Evolutionary conservation across 2,888 invertebrate species (phyloP), one percentile per base, ranked within the genome.

Genomic region (Ptychoptera albimana): DNA sequence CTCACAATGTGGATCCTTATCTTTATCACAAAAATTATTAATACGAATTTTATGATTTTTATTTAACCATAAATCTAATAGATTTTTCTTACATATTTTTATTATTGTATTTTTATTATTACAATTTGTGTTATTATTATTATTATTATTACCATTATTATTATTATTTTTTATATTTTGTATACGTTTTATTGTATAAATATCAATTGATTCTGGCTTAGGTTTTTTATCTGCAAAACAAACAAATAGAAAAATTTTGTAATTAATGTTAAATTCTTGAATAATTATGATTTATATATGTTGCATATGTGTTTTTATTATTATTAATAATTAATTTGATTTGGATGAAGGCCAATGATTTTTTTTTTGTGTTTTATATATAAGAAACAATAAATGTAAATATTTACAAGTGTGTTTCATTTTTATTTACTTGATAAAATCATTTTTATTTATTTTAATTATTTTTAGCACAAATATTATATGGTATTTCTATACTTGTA

Each of bases 1-100:
- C 54, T 79, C 79, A 51, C 60, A 69, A 62, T 80, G 77, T 35
- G 78, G 73, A 42, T 71, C 68, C 59, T 79, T 77, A 56, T 75
- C 75, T 57, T 78, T 79, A 62, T 82, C 82, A 53, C 74, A 74
- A 55, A 78, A 76, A 57, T 82, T 82, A 63, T 79, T 79, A 57
- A 82, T 82, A 53, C 79, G 70, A 57, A 82, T 71, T 55, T 73
- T 72, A 53, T 76, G 76, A 54, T 74, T 76, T 54, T 73, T 70
- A 54, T 73, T 74, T 23, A 23, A 23, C 82, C 82, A 82, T 59
- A 80, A 77, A 50, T 77, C 73, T 58, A 72, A 66, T 57, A 82
- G 62, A 50, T 73, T 71, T 52, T 73, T 72, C 62, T 69, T 72
- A 51, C 72, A 64, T 52, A 77, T 71, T 60, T 76, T 75, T 63